A percentile compares a stretch with the other conserved stretches of the same genome.
Evolutionary conservation across 2,797 vertebrate species (phyloP).

Genomic region (Catostomus latipinnis): DNA sequence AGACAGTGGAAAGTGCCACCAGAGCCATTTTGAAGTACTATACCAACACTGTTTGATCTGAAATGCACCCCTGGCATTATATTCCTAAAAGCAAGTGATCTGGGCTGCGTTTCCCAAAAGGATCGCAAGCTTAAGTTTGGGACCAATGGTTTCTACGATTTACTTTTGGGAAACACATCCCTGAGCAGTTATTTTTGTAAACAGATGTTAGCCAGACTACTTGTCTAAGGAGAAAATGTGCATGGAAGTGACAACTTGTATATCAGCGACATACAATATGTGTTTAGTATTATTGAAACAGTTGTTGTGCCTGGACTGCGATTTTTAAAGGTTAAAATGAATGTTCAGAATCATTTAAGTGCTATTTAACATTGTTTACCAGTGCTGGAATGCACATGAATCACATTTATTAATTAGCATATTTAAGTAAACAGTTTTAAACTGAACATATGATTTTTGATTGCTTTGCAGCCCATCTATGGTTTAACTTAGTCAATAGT

Average conservation of each 20-base stretch:
- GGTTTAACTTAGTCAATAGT: slow-evolving; percentile 36
- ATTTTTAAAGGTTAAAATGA: no score
- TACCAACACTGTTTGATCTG: slow-evolving; percentile 33
- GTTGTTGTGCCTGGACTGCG: no score
- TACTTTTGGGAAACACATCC: no score
- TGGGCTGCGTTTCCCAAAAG: neutral
- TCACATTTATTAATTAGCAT: slow-evolving; percentile 1
- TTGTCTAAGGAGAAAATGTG: neutral
- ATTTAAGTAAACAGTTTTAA: slow-evolving; percentile 15
- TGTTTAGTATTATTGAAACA: no score
- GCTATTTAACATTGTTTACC: neutral
- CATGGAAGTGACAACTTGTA: no score
- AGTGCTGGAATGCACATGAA: neutral
- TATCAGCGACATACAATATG: no score
- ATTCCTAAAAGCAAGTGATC: slow-evolving; percentile 34
- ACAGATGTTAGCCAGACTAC: slow-evolving; percentile 43
- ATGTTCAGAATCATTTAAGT: no score
- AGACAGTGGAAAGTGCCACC: slow-evolving; percentile 44
- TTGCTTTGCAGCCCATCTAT: neutral
- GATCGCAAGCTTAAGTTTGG: no score
- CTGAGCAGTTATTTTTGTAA: neutral
- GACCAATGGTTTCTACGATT: no score
- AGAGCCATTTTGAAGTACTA: slow-evolving; percentile 43
- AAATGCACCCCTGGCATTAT: slow-evolving; percentile 16
- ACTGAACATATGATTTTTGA: slow-evolving; percentile 7